Conservation (phyloP, 2,888 invertebrate species). For the Leucoma salicis region DNA sequence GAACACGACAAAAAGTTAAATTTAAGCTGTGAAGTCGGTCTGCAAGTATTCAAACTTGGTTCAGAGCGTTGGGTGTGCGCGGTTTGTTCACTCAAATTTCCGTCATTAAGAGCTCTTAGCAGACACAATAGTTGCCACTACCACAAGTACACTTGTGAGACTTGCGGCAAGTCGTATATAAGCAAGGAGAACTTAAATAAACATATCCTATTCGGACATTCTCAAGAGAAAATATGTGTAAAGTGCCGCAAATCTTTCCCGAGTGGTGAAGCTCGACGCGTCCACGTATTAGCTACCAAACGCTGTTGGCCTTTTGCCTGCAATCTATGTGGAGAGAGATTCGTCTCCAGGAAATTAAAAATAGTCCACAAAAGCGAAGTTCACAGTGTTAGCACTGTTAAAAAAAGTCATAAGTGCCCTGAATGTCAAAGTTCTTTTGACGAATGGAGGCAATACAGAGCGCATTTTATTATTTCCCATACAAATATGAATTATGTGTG, state of each 20-base stretch:
- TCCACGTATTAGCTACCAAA: constrained; percentile 43
- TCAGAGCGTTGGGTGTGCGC: constrained; percentile 48
- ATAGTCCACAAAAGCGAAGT: constrained; percentile 39
- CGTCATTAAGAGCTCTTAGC: constrained; percentile 44
- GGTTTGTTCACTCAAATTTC: constrained; percentile 40
- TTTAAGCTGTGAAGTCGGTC: constrained; percentile 40
- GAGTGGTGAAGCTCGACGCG: constrained; percentile 21
- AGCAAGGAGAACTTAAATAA: constrained; percentile 42
- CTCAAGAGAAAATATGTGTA: constrained; percentile 33
- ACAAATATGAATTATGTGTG: constrained; percentile 46
- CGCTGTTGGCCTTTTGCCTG: constrained; percentile 51
- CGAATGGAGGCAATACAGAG: constrained; percentile 33
- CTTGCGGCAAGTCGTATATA: constrained; percentile 52
- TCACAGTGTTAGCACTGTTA: constrained; percentile 39
- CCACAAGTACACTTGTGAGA: constrained; percentile 50
- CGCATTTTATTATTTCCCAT: constrained; percentile 49
- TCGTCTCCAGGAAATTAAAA: constrained; percentile 39
- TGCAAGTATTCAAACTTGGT: constrained; percentile 49
- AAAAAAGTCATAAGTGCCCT: constrained; percentile 40
- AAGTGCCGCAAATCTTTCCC: constrained; percentile 46
- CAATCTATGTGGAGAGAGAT: constrained; percentile 44
- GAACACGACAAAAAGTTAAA: constrained; percentile 38
- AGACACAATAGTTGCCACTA: constrained; percentile 52
- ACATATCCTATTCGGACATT: constrained; percentile 29
- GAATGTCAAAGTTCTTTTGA: constrained; percentile 43